Evolutionary conservation across 2,113 vertebrate species (phyloP).

Genomic region (Danionella cerebrum): DNA sequence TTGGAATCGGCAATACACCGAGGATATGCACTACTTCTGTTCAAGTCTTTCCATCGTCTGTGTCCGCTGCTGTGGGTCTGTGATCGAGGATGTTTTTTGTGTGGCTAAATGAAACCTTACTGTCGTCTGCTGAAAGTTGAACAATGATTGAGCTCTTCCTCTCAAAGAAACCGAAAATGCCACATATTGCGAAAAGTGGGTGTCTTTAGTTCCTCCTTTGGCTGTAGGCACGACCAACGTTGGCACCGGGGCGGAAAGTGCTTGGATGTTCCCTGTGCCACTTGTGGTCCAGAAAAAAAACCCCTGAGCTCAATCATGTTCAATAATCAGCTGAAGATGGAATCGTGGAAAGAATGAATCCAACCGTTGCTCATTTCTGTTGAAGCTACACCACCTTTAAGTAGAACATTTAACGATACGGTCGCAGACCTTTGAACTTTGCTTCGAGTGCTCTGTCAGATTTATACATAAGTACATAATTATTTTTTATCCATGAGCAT

Average conservation of each 20-base stretch:
- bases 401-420: constrained; percentile 32
- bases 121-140: constrained; percentile 23
- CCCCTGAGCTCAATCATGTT: constrained; percentile 57
- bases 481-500: constrained; percentile 65
- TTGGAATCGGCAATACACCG: constrained; percentile 42
- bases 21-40: constrained; percentile 44
- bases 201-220: constrained; percentile 59
- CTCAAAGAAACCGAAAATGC: constrained; percentile 47
- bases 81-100: constrained; percentile 30
- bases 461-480: constrained; percentile 58
- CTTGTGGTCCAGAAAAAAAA: constrained; percentile 46
- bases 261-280: constrained; percentile 73
- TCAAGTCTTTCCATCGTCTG: constrained; percentile 41
- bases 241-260: constrained; percentile 65
- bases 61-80: constrained; percentile 43
- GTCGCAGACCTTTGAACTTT: constrained; percentile 34
- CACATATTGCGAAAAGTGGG: constrained; percentile 71
- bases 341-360: constrained; percentile 2
- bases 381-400: constrained; percentile 28
- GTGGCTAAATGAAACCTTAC: background rate
- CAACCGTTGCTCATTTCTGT: background rate
- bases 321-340: constrained; percentile 34
- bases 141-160: constrained; percentile 31
- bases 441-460: constrained; percentile 42
- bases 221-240: constrained; percentile 52